A percentile compares a stretch with the other conserved stretches of the same genome.
Evolutionary conservation across 2,797 vertebrate species (phyloP).

Genomic region (Sandelia bainsii): DNA sequence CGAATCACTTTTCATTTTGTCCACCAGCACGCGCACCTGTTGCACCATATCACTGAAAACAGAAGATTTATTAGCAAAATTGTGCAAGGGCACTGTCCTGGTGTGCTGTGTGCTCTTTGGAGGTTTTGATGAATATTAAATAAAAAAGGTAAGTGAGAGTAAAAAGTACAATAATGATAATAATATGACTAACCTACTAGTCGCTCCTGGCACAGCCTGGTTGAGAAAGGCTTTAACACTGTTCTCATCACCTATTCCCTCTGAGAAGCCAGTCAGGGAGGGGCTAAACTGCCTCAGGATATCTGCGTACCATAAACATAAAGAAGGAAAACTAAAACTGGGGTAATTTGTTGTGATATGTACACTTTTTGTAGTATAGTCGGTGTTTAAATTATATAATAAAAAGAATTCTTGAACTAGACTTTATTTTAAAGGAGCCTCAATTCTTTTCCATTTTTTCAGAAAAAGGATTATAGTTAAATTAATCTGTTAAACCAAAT

Average conservation of each 20-base stretch:
- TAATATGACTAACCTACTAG: slow-evolving; percentile 83
- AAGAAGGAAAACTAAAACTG: too few relatives aligned
- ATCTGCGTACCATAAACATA: slow-evolving; percentile 81
- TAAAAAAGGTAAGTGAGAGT: neutral
- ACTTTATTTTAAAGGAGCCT: too few relatives aligned
- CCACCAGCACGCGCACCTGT: slow-evolving; percentile 86
- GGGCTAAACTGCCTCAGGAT: slow-evolving; percentile 89
- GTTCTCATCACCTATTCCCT: slow-evolving; percentile 70
- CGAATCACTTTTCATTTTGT: slow-evolving; percentile 87
- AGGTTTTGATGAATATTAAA: neutral
- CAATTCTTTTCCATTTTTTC: too few relatives aligned
- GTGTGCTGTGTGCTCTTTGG: neutral
- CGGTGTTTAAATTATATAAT: too few relatives aligned
- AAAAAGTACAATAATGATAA: neutral
- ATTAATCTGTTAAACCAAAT: too few relatives aligned
- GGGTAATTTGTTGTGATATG: too few relatives aligned
- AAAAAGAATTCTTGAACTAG: too few relatives aligned
- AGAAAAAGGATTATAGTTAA: too few relatives aligned
- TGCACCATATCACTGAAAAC: slow-evolving; percentile 83
- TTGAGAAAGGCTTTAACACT: slow-evolving; percentile 85
- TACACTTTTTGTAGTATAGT: too few relatives aligned
- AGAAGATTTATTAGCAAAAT: slow-evolving; percentile 17
- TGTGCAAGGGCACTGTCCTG: neutral
- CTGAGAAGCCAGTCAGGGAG: slow-evolving; percentile 85
- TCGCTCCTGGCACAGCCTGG: slow-evolving; percentile 90